phyloP scores from a whole-genome alignment of 2,113 vertebrate species.

The Panthera leo region DNA sequence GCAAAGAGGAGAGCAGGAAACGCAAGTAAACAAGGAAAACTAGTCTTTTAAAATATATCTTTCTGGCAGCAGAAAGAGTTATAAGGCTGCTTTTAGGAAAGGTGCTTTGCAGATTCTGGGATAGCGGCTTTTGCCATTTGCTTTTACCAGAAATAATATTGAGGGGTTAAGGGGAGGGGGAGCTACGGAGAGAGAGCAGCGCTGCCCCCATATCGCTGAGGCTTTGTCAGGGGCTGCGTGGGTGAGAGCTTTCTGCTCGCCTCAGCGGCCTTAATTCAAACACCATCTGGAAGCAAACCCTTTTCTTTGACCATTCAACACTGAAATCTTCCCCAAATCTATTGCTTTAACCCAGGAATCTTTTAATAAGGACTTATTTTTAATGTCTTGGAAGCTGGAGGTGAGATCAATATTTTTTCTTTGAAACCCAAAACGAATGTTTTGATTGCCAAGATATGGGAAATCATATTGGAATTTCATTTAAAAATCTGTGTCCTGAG shows the following conservation, averaged over 20 bases:
- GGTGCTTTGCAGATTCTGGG: conserved; percentile 66
- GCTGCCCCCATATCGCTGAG: conserved; percentile 59
- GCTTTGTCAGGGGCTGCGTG: conserved; percentile 94
- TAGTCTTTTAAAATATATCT: conserved; percentile 81
- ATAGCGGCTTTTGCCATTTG: conserved; percentile 36
- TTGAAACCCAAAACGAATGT: conserved; percentile 67
- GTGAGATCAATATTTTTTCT: conserved; percentile 45
- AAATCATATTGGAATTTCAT: conserved; percentile 61
- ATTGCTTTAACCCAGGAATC: conserved; percentile 73
- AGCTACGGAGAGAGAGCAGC: neutral
- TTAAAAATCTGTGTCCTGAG: conserved; percentile 52
- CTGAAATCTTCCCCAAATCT: conserved; percentile 78
- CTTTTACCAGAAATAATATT: conserved; percentile 74
- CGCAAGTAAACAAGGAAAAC: conserved; percentile 88
- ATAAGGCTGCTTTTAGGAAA: conserved; percentile 74
- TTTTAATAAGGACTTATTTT: conserved; percentile 71
- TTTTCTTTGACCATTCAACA: conserved; percentile 74
- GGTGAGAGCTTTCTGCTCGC: conserved; percentile 91
- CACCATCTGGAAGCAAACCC: conserved; percentile 86
- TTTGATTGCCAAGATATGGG: conserved; percentile 40
- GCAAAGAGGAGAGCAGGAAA: conserved; percentile 90
- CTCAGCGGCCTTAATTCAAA: conserved; percentile 84
- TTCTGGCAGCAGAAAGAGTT: conserved; percentile 67
- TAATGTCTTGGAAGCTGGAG: conserved; percentile 45
- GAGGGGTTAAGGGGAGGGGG: conserved; percentile 60